Base-by-base conservation (phyloP, 2,113 vertebrate species). In the Anarrhichthys ocellatus region DNA sequence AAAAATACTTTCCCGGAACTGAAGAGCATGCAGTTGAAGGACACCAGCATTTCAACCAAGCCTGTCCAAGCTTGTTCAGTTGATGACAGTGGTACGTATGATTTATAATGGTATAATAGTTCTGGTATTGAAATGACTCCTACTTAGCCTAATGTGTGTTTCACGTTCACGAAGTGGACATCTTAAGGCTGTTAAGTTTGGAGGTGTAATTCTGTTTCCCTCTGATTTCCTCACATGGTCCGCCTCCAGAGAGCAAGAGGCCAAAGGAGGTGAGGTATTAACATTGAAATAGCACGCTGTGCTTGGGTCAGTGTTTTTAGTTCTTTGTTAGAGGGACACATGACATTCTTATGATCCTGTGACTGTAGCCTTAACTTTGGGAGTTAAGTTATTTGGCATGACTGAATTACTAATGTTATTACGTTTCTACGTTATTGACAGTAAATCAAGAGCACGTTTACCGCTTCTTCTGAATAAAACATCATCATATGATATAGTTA, bases 1-100 rank as follows among this genome's bases (percentile, higher is more conserved):
- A 71, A 58, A 15, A 0, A 8, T 0, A 91, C 82, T 3, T 93
- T 52, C 36, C 92, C 90, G 7, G 0, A 0, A 0, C 74, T 95
- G 68, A 27, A 46, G 34, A 5, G 24, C 1, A 5, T 89, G 3
- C 67, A 38, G 0, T 38, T 68, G 52, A 62, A 0, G 0, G 0
- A 10, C 3, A 7, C 17, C 6, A 0, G 2, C 3, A 3, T 0
- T 29, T 40, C 70, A 50, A 2, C 32, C 0, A 0, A 0, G 0
- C 65, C 87, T 4, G 42, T 82, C 6, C 80, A 76, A 59, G 77
- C 4, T 0, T n/a, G 6, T 73, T 52, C 87, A 32, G 0, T 0
- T 27, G 24, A 54, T 2, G 2, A 4, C 50, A 22, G 1, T 0
- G 90, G 89, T 91, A 81, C 0, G 22, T 56, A 50, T 50, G 18